These are phyloP conservation scores for Physella acuta DNA, from an alignment of 1,140 invertebrate species.

Conservation along the genomic window DNA sequence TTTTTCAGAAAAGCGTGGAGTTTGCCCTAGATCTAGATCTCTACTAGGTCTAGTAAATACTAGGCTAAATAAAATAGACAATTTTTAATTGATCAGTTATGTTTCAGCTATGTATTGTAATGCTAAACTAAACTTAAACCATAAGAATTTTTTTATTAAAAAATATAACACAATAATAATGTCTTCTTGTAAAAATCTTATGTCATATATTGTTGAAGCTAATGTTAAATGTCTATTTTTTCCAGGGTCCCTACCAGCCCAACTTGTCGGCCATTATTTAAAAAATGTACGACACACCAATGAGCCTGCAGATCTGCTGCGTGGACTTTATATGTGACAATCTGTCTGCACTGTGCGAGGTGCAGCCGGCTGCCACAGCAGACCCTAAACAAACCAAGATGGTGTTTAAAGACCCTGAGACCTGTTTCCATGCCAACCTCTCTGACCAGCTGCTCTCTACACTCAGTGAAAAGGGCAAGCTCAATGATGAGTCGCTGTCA, in stretches of 20 bases:
- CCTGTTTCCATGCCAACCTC: conserved; percentile 70
- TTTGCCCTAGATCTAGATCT: not conserved
- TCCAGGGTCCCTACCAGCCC: too few species aligned
- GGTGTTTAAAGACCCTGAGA: conserved; percentile 68
- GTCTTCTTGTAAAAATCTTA: too few species aligned
- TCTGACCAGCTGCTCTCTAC: conserved; percentile 70
- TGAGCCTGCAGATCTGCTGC: conserved; percentile 68
- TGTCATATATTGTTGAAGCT: too few species aligned
- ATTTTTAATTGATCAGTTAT: too few species aligned
- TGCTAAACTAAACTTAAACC: too few species aligned
- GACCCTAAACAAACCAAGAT: conserved; percentile 58
- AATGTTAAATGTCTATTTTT: too few species aligned
- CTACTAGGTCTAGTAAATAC: not conserved
- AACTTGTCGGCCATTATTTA: too few species aligned
- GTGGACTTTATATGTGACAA: conserved; percentile 74
- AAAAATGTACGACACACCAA: conserved; percentile 53
- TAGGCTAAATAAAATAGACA: not conserved
- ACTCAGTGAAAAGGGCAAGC: conserved; percentile 68
- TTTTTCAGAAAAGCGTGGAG: not conserved
- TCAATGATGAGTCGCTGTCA: conserved; percentile 69
- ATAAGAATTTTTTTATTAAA: too few species aligned
- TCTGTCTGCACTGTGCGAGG: conserved; percentile 66
- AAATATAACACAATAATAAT: too few species aligned
- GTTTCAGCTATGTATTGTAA: too few species aligned
- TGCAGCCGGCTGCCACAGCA: conserved; percentile 40